Evolutionary conservation across 2,888 invertebrate species (phyloP), one percentile per base, ranked within the genome.

Genomic region (Pardosa pseudoannulata): DNA sequence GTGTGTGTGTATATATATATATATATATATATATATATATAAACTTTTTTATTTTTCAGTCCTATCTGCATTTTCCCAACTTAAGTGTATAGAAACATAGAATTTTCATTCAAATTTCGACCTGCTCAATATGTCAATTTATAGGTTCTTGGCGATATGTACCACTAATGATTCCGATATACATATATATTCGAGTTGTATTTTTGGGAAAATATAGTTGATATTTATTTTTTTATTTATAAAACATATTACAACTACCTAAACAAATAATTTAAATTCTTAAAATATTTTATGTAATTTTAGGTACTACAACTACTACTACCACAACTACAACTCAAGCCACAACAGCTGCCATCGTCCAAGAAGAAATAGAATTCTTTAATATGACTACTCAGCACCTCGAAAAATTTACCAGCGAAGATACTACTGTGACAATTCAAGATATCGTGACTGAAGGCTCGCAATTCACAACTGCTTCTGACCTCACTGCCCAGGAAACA

Each of bases 321-420:
- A 70, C 79, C 6, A 80, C 73, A n/a, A 39, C 73, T 46, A 67
- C 78, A 3, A 29, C 78, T 19, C 16, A 11, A 36, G 46, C 82
- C 1, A 67, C 72, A 6, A 31, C 28, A 5, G 29, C 32, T 46
- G n/a, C 65, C 9, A 36, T 78, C 1, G 39, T 62, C 11, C 78
- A 83, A 31, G 31, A 83, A 41, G 78, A 83, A 39, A 41, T 70
- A 23, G 23, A 46, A 7, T 83, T 78, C 29, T 9, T 83, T 23
- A 83, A 83, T n/a, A 7, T 67, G 27, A 83, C 83, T 6, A 78
- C 72, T 16, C 67, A 67, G 3, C 78, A 83, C n/a, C 5, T 83
- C 3, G 72, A 78, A 41, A 78, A 73, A 16, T 83, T 83, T 16
- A 78, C 83, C 1, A 65, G 23, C 39, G 28, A 32, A 27, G 78